Evolutionary conservation across 2,888 invertebrate genomes (phyloP).

Genomic region (Rhopalosiphum nymphaeae): DNA sequence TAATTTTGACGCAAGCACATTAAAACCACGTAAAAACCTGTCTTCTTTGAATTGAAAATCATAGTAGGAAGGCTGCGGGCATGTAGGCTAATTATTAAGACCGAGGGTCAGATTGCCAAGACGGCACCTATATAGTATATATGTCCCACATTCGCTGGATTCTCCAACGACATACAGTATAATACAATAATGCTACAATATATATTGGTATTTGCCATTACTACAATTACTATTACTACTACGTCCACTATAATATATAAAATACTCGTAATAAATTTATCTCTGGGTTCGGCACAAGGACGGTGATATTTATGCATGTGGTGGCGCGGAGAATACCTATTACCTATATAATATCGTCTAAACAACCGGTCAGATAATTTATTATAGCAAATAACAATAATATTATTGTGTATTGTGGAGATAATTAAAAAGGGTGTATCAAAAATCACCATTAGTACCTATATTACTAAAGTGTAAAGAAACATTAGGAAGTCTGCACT

Average conservation of each 20-base stretch:
- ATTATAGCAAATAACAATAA: not conserved
- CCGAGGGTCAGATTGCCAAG: slow-evolving; percentile 39
- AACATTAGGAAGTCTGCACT: not conserved
- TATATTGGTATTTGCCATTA: not conserved
- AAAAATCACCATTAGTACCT: not conserved
- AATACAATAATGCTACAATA: not conserved
- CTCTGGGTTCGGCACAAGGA: slow-evolving; percentile 23
- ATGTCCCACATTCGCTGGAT: slow-evolving; percentile 54
- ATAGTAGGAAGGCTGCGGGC: slow-evolving; percentile 58
- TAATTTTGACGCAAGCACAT: not conserved
- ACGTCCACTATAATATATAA: not conserved
- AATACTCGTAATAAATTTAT: not conserved
- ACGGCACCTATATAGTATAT: not conserved
- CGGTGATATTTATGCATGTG: not conserved
- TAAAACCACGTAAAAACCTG: slow-evolving; percentile 18
- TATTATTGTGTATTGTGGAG: not conserved
- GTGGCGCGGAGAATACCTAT: not conserved
- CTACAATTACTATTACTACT: not conserved
- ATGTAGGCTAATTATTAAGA: slow-evolving; percentile 43
- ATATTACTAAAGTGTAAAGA: not conserved
- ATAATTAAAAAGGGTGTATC: not conserved
- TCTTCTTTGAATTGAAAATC: slow-evolving; percentile 51
- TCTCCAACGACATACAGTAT: not conserved
- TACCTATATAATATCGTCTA: not conserved
- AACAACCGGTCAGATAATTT: not conserved